phyloP scores from a whole-genome alignment of 2,113 vertebrate genomes.

The Ascaphus truei region DNA sequence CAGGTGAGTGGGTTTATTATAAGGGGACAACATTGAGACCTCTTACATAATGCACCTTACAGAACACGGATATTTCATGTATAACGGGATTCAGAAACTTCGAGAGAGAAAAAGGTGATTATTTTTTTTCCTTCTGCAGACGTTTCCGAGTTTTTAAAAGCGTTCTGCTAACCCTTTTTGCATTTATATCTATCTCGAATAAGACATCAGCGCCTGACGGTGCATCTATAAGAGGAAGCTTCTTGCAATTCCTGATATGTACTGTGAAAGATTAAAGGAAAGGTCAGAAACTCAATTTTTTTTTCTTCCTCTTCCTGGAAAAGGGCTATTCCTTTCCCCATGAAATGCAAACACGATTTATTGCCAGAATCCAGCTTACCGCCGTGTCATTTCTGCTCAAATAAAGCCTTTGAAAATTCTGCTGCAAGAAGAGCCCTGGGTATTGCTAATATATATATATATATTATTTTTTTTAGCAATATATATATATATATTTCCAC shows the following conservation, averaged over 20 bases:
- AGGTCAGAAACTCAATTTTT: constrained; percentile 34
- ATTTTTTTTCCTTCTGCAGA: too few relatives aligned
- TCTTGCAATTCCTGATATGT: constrained; percentile 19
- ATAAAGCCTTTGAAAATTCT: neutral
- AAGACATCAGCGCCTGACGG: constrained; percentile 2
- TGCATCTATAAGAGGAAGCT: neutral
- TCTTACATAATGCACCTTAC: too few relatives aligned
- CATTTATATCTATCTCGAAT: neutral
- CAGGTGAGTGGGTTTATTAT: too few relatives aligned
- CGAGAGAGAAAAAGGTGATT: too few relatives aligned
- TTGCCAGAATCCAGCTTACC: neutral
- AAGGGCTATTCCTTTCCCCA: neutral
- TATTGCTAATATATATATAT: neutral
- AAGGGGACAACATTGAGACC: too few relatives aligned
- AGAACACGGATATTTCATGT: too few relatives aligned
- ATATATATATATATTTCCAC: neutral
- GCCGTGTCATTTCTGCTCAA: neutral
- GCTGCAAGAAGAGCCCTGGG: neutral
- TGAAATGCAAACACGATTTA: constrained; percentile 28
- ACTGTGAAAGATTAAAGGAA: constrained; percentile 28
- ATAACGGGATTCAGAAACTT: too few relatives aligned
- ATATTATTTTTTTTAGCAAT: too few relatives aligned
- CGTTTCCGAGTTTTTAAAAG: neutral
- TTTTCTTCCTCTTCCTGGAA: neutral
- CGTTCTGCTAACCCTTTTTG: neutral